Base-by-base conservation (phyloP, 2,113 vertebrate species). In the Cyphomyrus plagiostoma region DNA sequence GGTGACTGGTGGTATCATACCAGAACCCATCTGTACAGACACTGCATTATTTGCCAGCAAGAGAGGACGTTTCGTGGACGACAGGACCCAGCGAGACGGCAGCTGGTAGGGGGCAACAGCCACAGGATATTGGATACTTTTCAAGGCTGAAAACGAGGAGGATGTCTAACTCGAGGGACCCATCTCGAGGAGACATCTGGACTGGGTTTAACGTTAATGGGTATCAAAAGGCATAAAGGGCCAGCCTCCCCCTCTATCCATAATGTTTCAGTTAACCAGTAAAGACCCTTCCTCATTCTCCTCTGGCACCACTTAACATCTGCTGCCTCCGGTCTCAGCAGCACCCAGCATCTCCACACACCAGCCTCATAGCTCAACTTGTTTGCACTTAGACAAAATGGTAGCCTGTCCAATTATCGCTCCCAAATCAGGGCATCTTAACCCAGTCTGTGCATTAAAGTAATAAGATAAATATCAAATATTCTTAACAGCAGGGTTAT, bases 191-290 rank as follows among this genome's bases (percentile, higher is more conserved):
- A 62, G 91, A 90, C 89, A 90, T 91, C 91, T 90, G 91, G 88
- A 91, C 89, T 62, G 52, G 89, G 83, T 90, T 89, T 89, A 42
- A 58, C 30, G 46, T 87, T 89, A 89, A 90, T 91, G 62, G 86
- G 66, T 39, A 49, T 45, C 49, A 89, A 88, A 89, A 62, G 46
- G 87, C 86, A 88, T 35, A 82, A 82, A 85, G 52, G 21, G 19
- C 50, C 8, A 21, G 46, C 74, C 15, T 26, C 86, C 87, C 50
- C 50, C 80, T 21, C 13, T 56, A 50, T n/a, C 26, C 56, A 70
- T 21, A 46, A 87, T 39, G 46, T 56, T 35, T 58, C 42, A 26
- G 86, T 88, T 90, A 87, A 53, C 48, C 46, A 74, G 58, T 26
- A 53, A 46, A 84, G 80, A 48, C 42, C 48, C 35, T 7, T 17